Evolutionary conservation across 2,888 invertebrate genomes (phyloP), one percentile per base, ranked within the genome.

Genomic region (Glyphotaelius pellucidus): DNA sequence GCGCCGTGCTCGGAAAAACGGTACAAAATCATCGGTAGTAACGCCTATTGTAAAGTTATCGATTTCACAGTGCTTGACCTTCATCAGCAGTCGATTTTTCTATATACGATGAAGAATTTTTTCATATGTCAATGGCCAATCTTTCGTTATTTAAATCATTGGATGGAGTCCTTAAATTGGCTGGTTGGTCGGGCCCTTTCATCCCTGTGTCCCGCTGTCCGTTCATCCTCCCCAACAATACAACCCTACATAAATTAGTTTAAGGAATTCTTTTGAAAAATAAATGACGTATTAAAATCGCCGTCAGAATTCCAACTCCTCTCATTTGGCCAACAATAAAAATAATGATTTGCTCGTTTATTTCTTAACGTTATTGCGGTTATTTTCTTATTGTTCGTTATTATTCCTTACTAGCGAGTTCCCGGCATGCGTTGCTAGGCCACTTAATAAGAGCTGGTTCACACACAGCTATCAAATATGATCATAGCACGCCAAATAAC

Each of bases 191-290:
- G 2, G n/a, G 25, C 67, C n/a, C 9, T 67, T 67, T 67, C 9
- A 67, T 67, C 25, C 67, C 2, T 9, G 9, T 67, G 1, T 25
- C n/a, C 67, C 67, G 9, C 25, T 67, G 67, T n/a, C 67, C 67
- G 67, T 25, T 67, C 9, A 25, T 67, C n/a, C 67, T 11, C 9
- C 67, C 67, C 9, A n/a, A 67, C 67, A 67, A 67, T 67, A 25
- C 67, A 67, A 67, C 67, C 67, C 83, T 83, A 42, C 42, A 86
- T 42, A 42, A 86, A 86, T 47, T 86, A 42, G 86, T 86, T 86
- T 11, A 3, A 30, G 86, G 42, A 86, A 86, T 35, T 42, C 86
- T 86, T 86, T 86, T 86, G 86, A 86, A 42, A 42, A 42, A 86
- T 86, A 86, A 86, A 42, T 30, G 86, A 86, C 42, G 86, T 42